Evolutionary conservation across 2,797 vertebrate genomes (phyloP).

Genomic region (Acanthurus tractus): DNA sequence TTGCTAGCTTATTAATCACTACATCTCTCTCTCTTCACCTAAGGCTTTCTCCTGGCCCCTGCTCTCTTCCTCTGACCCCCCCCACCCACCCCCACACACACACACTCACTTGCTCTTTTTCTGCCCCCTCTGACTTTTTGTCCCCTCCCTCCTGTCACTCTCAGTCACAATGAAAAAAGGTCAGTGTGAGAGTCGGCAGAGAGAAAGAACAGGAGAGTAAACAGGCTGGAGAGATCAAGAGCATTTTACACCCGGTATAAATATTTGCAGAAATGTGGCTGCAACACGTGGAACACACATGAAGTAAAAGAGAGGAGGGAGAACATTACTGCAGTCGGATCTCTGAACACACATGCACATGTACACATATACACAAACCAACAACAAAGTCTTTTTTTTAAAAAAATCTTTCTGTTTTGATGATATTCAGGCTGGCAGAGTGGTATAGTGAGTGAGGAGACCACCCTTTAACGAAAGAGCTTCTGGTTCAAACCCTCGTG

Average conservation of each 20-base stretch:
- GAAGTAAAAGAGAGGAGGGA: constrained; percentile 75
- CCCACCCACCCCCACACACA: constrained; percentile 27
- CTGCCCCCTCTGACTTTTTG: constrained; percentile 53
- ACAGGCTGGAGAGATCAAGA: constrained; percentile 88
- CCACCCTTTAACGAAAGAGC: constrained; percentile 60
- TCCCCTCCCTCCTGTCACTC: constrained; percentile 79
- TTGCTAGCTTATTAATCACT: no score
- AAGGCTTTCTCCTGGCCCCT: constrained; percentile 33
- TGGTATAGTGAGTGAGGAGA: constrained; percentile 44
- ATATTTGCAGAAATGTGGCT: constrained; percentile 89
- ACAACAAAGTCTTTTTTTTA: constrained; percentile 64
- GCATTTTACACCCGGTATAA: constrained; percentile 87
- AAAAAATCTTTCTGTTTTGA: constrained; percentile 51
- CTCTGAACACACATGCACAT: constrained; percentile 65
- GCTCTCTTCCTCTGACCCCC: constrained; percentile 64
- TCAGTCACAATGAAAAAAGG: constrained; percentile 81
- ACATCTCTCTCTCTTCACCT: background rate
- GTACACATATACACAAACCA: constrained; percentile 61
- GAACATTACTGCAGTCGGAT: constrained; percentile 69
- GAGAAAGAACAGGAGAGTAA: constrained; percentile 87
- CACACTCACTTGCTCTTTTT: constrained; percentile 63
- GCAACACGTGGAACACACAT: constrained; percentile 89
- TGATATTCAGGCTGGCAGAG: constrained; percentile 57
- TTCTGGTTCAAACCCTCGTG: constrained; percentile 45
- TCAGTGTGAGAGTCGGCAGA: constrained; percentile 78